Percentiles rank a stretch among this genome's conserved stretches.
Evolutionary conservation across 2,113 vertebrate genomes (phyloP).

Genomic region (Sinocyclocheilus rhinocerous): DNA sequence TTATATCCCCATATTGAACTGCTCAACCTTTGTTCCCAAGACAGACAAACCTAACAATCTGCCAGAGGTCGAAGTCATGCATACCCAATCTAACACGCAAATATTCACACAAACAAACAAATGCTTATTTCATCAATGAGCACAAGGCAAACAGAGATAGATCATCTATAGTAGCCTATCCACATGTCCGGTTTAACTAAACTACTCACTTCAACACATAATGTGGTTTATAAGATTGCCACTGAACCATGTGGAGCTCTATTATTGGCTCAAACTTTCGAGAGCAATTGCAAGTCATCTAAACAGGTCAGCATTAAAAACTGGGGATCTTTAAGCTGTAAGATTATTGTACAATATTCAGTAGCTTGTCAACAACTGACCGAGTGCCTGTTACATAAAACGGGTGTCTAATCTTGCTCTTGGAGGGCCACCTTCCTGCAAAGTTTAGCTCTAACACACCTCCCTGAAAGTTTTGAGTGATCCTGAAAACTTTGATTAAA

Average conservation of each 20-base stretch:
- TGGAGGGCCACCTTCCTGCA: background rate
- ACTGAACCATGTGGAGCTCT: constrained; percentile 9
- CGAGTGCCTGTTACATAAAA: background rate
- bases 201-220: background rate
- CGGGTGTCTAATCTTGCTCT: background rate
- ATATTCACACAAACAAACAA: background rate
- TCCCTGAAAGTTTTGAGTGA: background rate
- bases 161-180: background rate
- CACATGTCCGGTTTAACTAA: background rate
- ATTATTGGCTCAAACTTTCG: constrained; percentile 8
- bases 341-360: background rate
- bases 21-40: background rate
- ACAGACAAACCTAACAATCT: background rate
- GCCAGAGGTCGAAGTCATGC: background rate
- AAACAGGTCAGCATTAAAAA: constrained; percentile 24
- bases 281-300: constrained; percentile 33
- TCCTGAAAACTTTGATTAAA: background rate
- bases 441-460: background rate
- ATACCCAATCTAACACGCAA: constrained; percentile 7
- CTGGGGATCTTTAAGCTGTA: background rate
- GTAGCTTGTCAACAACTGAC: background rate
- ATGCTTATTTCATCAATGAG: background rate
- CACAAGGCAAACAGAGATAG: background rate
- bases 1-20: background rate
- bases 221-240: background rate